These are phyloP conservation scores for Enteromius treurensis DNA, from an alignment of 2,797 vertebrate species.

Conservation along the genomic window DNA sequence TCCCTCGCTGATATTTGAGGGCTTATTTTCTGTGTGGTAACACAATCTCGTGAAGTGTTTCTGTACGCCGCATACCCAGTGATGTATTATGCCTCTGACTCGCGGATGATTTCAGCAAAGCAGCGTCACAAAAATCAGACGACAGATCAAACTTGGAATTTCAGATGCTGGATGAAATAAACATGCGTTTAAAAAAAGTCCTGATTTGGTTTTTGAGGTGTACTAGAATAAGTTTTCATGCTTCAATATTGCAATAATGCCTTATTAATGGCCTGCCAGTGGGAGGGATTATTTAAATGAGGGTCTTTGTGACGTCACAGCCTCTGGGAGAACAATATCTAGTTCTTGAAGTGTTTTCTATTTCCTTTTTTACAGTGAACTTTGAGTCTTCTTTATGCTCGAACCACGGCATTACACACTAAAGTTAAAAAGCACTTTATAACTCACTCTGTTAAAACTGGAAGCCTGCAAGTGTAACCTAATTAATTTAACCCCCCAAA, in stretches of 20 bases:
- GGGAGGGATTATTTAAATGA: not conserved
- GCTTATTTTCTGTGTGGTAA: conserved; percentile 18
- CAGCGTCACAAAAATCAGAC: not conserved
- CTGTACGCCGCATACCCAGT: not conserved
- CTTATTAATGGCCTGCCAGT: not conserved
- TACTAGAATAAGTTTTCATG: not conserved
- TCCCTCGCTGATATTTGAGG: conserved; percentile 40
- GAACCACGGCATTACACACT: not conserved
- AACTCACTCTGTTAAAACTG: no score
- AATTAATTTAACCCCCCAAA: not conserved
- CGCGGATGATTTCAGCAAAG: not conserved
- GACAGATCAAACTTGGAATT: not conserved
- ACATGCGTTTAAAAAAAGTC: not conserved
- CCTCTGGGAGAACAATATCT: not conserved
- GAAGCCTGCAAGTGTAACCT: not conserved
- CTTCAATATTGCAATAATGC: not conserved
- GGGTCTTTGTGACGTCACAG: not conserved
- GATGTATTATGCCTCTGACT: not conserved
- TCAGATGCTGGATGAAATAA: not conserved
- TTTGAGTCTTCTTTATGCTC: not conserved
- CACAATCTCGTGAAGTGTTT: conserved; percentile 25
- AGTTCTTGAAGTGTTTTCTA: not conserved
- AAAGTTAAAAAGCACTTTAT: not conserved
- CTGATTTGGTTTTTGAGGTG: not conserved
- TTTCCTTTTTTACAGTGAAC: not conserved